These are phyloP conservation scores for Oryzias dopingdopingensis DNA, from an alignment of 2,797 vertebrate genomes.

Conservation along the genomic window DNA sequence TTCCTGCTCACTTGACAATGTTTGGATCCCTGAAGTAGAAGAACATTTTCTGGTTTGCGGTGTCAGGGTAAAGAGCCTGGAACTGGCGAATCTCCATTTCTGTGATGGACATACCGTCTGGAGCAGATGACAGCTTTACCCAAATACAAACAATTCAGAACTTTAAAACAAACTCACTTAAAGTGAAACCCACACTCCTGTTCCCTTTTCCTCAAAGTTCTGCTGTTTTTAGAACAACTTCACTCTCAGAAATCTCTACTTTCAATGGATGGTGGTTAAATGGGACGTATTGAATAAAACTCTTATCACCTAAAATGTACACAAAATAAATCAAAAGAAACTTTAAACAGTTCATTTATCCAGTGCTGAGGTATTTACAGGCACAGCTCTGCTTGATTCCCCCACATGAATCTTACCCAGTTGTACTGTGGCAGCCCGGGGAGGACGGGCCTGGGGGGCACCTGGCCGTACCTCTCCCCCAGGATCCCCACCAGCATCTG, in stretches of 20 bases:
- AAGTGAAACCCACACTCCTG: neutral
- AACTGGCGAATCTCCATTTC: conserved; percentile 90
- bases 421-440: conserved; percentile 82
- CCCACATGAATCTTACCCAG: conserved; percentile 79
- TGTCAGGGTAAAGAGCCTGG: conserved; percentile 63
- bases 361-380: neutral
- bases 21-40: conserved; percentile 83
- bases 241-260: too few species aligned
- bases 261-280: too few species aligned
- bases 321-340: too few species aligned
- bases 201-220: too few species aligned
- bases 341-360: too few species aligned
- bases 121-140: conserved; percentile 77
- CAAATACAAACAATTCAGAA: neutral
- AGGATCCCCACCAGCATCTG: conserved; percentile 85
- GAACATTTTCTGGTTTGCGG: conserved; percentile 67
- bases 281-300: too few species aligned
- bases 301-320: too few species aligned
- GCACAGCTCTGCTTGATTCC: neutral
- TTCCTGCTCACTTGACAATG: conserved; percentile 69
- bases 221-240: too few species aligned
- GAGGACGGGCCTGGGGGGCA: conserved; percentile 75
- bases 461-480: conserved; percentile 83
- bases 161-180: neutral
- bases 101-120: conserved; percentile 81